phyloP scores from a whole-genome alignment of 2,888 invertebrate species.

The Blastobasis adustella region DNA sequence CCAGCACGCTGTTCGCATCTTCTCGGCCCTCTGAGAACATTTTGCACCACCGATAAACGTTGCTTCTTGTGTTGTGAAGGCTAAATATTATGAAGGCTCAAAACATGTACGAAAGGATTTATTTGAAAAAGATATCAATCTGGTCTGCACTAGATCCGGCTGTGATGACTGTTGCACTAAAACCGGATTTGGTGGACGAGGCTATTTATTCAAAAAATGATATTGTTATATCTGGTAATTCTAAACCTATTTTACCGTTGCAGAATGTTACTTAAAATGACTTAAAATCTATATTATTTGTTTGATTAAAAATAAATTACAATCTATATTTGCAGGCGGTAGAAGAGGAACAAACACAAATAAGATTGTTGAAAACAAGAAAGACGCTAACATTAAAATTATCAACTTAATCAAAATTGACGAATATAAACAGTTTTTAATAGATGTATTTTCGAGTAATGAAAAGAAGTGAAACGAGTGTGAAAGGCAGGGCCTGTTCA shows the following conservation, averaged over 20 bases:
- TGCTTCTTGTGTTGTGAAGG: too few species aligned
- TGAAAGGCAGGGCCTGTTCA: too few species aligned
- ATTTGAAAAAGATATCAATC: constrained; percentile 20
- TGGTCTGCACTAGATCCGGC: constrained; percentile 55
- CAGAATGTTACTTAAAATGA: not conserved
- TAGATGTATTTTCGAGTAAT: constrained; percentile 32
- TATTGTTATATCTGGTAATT: constrained; percentile 44
- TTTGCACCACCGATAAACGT: too few species aligned
- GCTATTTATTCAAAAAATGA: constrained; percentile 47
- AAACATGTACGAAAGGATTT: constrained; percentile 43
- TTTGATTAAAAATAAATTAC: not conserved
- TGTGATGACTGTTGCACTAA: constrained; percentile 32
- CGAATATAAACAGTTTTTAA: constrained; percentile 38
- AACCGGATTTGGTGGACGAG: constrained; percentile 40
- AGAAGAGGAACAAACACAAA: constrained; percentile 41
- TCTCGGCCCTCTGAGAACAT: too few species aligned
- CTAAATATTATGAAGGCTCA: constrained; percentile 44
- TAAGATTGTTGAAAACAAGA: constrained; percentile 30
- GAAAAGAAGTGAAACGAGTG: not conserved
- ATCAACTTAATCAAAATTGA: constrained; percentile 39
- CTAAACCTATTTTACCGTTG: not conserved
- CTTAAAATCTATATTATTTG: not conserved
- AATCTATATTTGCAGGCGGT: constrained; percentile 29
- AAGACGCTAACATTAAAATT: constrained; percentile 42
- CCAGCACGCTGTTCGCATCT: too few species aligned